These are phyloP conservation scores for Crambe crambe DNA, from an alignment of 37 sponge, comb jelly and placozoan genomes.

Conservation along the genomic window DNA sequence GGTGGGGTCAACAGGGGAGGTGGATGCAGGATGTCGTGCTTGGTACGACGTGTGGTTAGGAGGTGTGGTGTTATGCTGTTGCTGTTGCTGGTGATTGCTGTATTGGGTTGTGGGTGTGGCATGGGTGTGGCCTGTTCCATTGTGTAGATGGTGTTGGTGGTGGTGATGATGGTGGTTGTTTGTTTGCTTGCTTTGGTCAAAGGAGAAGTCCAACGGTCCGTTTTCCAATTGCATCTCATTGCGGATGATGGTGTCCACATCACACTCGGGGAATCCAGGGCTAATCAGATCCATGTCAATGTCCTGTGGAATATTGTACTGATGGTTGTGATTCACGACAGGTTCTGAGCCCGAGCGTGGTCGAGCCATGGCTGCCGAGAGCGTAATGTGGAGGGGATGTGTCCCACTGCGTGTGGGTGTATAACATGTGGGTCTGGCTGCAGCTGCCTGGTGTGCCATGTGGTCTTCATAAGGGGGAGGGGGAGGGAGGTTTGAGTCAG, in stretches of 20 bases:
- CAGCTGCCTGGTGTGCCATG: neutral
- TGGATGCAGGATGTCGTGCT: slow-evolving; percentile 1
- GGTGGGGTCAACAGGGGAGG: slow-evolving; percentile 42
- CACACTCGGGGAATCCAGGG: slow-evolving; percentile 38
- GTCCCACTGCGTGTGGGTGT: slow-evolving; percentile 51
- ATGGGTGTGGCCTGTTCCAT: neutral
- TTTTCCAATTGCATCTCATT: slow-evolving; percentile 50
- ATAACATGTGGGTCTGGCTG: slow-evolving; percentile 33
- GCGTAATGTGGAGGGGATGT: slow-evolving; percentile 66
- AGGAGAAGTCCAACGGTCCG: slow-evolving; percentile 61
- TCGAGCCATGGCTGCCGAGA: slow-evolving; percentile 41
- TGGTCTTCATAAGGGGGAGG: slow-evolving; percentile 63
- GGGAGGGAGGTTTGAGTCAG: slow-evolving; percentile 7
- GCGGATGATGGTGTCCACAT: slow-evolving; percentile 47
- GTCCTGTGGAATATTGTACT: slow-evolving; percentile 40
- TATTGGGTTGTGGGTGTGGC: neutral
- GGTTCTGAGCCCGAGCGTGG: slow-evolving; percentile 77
- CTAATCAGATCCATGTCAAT: slow-evolving; percentile 60
- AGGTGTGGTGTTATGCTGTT: neutral
- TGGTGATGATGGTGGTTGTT: neutral
- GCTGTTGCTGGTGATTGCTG: neutral
- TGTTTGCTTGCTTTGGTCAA: slow-evolving; percentile 4
- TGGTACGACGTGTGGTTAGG: neutral
- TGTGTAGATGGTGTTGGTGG: neutral
- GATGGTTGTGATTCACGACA: neutral